phyloP scores from a whole-genome alignment of 2,888 invertebrate genomes.

The Pherbina coryleti region DNA sequence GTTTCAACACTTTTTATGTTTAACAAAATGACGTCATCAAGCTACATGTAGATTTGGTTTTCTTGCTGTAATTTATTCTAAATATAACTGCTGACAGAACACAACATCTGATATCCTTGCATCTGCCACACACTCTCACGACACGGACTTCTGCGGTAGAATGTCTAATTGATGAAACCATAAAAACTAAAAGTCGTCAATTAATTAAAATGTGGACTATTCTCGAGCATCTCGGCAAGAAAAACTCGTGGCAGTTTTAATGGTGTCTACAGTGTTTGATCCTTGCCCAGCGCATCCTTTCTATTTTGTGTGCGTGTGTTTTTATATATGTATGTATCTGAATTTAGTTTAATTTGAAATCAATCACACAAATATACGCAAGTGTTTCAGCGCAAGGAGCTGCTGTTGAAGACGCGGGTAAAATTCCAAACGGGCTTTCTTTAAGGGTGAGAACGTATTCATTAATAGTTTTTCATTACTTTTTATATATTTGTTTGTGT shows the following conservation, averaged over 20 bases:
- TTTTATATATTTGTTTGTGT: not conserved
- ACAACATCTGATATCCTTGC: conserved; percentile 2
- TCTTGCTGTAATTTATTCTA: too few species aligned
- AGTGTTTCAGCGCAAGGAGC: too few species aligned
- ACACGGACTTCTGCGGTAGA: not conserved
- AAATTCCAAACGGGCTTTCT: too few species aligned
- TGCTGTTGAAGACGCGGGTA: too few species aligned
- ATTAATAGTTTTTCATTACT: not conserved
- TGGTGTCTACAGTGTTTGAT: not conserved
- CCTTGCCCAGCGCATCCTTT: not conserved
- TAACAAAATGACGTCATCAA: too few species aligned
- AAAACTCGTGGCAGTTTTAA: not conserved
- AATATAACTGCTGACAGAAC: not conserved
- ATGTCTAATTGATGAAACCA: conserved; percentile 63
- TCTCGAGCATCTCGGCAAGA: not conserved
- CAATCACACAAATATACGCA: not conserved
- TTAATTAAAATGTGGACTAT: conserved; percentile 62
- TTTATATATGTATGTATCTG: not conserved
- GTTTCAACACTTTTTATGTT: too few species aligned
- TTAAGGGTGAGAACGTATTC: not conserved
- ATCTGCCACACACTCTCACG: not conserved
- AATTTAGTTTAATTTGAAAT: conserved; percentile 20
- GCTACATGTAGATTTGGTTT: too few species aligned
- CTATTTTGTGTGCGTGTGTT: too few species aligned
- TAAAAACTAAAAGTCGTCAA: conserved; percentile 62